Evolutionary conservation across 2,113 vertebrate species (phyloP).

Genomic region (Herpailurus yagouaroundi): DNA sequence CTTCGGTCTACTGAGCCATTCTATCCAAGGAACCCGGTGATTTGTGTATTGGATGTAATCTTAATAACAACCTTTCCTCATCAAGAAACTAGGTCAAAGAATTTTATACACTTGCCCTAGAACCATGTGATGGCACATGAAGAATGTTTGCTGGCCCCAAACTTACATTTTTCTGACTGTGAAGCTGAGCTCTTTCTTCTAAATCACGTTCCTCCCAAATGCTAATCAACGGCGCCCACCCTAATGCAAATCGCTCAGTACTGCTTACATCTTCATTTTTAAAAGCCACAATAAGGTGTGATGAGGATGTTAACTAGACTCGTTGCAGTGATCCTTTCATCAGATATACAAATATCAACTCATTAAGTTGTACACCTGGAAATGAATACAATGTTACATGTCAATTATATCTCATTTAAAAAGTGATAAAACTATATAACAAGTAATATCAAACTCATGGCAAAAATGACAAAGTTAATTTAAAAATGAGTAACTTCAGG

Average conservation of each 20-base stretch:
- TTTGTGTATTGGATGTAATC: not conserved
- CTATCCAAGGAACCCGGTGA: not conserved
- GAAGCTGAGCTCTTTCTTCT: not conserved
- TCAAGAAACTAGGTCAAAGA: not conserved
- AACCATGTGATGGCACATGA: not conserved
- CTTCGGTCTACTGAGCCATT: not conserved
- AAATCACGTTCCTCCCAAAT: not conserved
- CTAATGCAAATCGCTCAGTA: not conserved
- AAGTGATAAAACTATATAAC: not conserved
- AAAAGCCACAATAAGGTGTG: not conserved
- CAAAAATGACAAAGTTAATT: constrained; percentile 1
- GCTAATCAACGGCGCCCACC: not conserved
- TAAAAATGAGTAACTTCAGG: not conserved
- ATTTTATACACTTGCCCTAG: not conserved
- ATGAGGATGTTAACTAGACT: not conserved
- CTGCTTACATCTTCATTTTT: not conserved
- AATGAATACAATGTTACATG: not conserved
- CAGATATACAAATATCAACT: not conserved
- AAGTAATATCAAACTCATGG: not conserved
- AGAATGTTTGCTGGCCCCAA: not conserved
- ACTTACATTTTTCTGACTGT: not conserved
- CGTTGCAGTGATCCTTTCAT: not conserved
- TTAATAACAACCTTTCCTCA: not conserved
- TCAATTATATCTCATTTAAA: not conserved
- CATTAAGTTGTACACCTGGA: not conserved